Evolutionary conservation across 2,113 vertebrate genomes (phyloP).

Genomic region (Pelodiscus sinensis): DNA sequence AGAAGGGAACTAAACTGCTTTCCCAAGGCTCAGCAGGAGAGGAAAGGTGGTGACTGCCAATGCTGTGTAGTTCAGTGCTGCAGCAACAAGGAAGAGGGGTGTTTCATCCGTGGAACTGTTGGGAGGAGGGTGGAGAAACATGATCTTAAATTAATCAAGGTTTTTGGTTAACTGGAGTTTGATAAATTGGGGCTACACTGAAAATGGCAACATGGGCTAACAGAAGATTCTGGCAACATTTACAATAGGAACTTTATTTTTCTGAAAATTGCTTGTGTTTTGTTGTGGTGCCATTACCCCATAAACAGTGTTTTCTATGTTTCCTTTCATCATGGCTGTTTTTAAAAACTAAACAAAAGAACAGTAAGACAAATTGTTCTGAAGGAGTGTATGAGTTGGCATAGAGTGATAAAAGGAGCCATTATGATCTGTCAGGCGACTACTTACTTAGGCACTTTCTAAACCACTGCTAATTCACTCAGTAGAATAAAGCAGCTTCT

Average conservation of each 20-base stretch:
- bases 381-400: conserved; percentile 48
- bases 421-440: conserved; percentile 67
- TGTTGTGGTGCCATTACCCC: conserved; percentile 30
- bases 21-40: conserved; percentile 34
- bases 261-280: conserved; percentile 32
- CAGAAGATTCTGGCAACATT: conserved; percentile 14
- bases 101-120: conserved; percentile 8
- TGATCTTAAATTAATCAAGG: not conserved
- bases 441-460: conserved; percentile 70
- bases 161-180: not conserved
- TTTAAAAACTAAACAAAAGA: conserved; percentile 63
- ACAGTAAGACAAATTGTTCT: conserved; percentile 62
- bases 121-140: not conserved
- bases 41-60: not conserved
- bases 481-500: conserved; percentile 62
- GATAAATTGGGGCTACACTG: not conserved
- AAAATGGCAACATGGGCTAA: not conserved
- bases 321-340: conserved; percentile 61
- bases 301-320: conserved; percentile 46
- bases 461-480: conserved; percentile 68
- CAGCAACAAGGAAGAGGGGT: not conserved
- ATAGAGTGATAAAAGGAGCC: conserved; percentile 61
- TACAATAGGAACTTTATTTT: conserved; percentile 49
- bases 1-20: conserved; percentile 30
- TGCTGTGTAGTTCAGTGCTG: not conserved